Base-by-base conservation (phyloP, 2,888 invertebrate species). In the Crocallis elinguaria region DNA sequence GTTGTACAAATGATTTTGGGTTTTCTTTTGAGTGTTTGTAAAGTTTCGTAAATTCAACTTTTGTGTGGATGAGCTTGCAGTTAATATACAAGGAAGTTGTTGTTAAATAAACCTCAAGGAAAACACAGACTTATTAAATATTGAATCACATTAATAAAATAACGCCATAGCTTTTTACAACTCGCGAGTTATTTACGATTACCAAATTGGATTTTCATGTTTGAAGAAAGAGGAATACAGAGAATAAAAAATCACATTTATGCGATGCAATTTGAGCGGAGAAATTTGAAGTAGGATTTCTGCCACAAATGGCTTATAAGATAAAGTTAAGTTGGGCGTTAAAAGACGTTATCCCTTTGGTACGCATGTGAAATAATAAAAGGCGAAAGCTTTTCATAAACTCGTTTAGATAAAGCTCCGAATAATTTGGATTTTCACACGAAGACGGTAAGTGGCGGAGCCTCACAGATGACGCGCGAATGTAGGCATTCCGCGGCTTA, bases 291-390 rank as follows among this genome's bases (percentile, higher is more conserved):
- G 62, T 62, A 51, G 56, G 56, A 58, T 57, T 57, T 44, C 52
- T 45, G 53, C 55, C 61, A 50, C 54, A 65, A 65, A 65, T 61
- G 57, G 60, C 60, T 62, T 62, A 62, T 46, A 46, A 61, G 65
- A 62, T 65, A 61, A 65, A 59, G 53, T 56, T 53, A 62, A 62
- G 59, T 64, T 62, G 49, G 54, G 59, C 59, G 62, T 60, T 59
- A 56, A 59, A 62, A 62, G 53, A 59, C 60, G 60, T 59, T 57
- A 59, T 61, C 62, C 55, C 55, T 60, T 56, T 36, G 62, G 57
- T 62, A 56, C 62, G 62, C 64, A 57, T 60, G 64, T 62, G 60
- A 62, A 65, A 62, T 62, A 62, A 65, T 65, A 62, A 60, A 62
- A 65, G 54, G 23, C 46, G 35, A 44, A 48, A 57, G 59, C 49